phyloP scores from a whole-genome alignment of 2,113 vertebrate species.

The Elanoides forficatus region DNA sequence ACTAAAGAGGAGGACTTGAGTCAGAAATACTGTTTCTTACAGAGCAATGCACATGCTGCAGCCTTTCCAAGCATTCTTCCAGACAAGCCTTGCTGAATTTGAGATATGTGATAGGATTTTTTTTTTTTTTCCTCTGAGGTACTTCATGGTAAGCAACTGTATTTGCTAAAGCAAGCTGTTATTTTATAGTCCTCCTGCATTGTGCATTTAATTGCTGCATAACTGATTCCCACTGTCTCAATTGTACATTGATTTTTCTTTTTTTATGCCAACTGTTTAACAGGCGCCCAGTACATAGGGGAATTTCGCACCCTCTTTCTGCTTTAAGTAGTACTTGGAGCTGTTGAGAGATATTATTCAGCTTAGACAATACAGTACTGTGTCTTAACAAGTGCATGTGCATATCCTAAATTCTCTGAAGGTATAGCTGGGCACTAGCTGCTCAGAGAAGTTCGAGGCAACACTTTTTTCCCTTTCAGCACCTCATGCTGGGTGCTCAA shows the following conservation, averaged over 20 bases:
- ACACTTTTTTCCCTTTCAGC: not conserved
- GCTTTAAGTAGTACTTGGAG: not conserved
- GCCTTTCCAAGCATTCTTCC: not conserved
- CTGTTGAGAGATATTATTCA: not conserved
- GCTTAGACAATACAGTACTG: not conserved
- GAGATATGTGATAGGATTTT: not conserved
- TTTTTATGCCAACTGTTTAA: not conserved
- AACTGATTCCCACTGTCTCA: not conserved
- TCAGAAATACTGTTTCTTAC: not conserved
- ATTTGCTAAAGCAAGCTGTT: not conserved
- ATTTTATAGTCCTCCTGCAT: not conserved
- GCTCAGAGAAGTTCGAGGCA: not conserved
- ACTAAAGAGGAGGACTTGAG: not conserved
- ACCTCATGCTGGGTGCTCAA: not conserved
- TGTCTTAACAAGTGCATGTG: not conserved
- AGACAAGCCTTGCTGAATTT: not conserved
- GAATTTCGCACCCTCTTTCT: not conserved
- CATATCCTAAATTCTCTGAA: not conserved
- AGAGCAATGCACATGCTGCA: not conserved
- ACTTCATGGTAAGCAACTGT: not conserved
- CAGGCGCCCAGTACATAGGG: not conserved
- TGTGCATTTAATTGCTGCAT: not conserved
- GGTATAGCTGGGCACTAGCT: not conserved
- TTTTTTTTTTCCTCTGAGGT: not conserved
- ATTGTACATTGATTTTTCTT: not conserved